These are phyloP conservation scores for Chloromyia formosa DNA, from an alignment of 2,888 invertebrate species.

Conservation along the genomic window DNA sequence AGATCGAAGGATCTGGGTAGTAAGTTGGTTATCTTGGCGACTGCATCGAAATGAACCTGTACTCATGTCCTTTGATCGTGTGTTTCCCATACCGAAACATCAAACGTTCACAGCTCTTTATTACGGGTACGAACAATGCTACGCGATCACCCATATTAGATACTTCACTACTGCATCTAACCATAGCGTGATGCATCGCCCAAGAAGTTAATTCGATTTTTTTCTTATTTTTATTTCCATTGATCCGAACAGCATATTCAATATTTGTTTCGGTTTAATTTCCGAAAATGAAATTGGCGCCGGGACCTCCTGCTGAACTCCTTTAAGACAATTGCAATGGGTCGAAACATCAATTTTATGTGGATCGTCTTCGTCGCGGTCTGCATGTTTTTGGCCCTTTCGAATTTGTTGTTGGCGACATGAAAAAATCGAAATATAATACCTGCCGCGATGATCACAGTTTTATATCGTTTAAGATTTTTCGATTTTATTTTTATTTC, in stretches of 20 bases:
- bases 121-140: slow-evolving; percentile 6
- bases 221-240: neutral
- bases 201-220: neutral
- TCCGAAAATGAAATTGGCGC: slow-evolving; percentile 43
- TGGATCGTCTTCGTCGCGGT: slow-evolving; percentile 18
- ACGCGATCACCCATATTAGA: slow-evolving; percentile 22
- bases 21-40: neutral
- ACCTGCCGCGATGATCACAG: slow-evolving; percentile 41
- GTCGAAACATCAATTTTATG: slow-evolving; percentile 31
- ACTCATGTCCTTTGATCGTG: slow-evolving; percentile 1
- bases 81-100: slow-evolving; percentile 31
- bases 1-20: neutral
- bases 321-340: slow-evolving; percentile 42
- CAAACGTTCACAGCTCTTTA: slow-evolving; percentile 44
- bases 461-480: slow-evolving; percentile 25
- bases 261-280: slow-evolving; percentile 36
- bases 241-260: neutral
- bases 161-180: slow-evolving; percentile 17
- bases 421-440: neutral
- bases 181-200: neutral
- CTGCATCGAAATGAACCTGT: slow-evolving; percentile 28
- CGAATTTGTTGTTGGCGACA: neutral
- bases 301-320: slow-evolving; percentile 43
- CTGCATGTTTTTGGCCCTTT: neutral
- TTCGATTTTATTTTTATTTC: neutral